Conservation (phyloP, 2,888 invertebrate species). For the Sericinus montela region DNA sequence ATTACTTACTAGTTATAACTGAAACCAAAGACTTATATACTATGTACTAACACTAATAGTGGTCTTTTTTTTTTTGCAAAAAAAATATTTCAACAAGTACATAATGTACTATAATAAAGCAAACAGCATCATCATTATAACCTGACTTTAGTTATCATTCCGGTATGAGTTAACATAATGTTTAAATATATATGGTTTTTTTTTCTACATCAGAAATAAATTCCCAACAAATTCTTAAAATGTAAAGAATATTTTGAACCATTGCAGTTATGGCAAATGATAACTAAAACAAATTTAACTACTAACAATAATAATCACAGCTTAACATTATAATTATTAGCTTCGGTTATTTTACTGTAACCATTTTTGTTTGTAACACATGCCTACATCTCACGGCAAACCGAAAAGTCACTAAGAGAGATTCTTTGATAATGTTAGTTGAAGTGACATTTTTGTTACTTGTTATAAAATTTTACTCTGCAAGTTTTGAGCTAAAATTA, state of each 20-base stretch:
- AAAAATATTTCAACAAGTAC: not conserved
- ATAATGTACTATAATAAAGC: not conserved
- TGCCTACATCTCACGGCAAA: not conserved
- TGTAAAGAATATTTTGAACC: slow-evolving; percentile 21
- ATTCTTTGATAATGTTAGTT: slow-evolving; percentile 22
- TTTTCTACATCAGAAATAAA: not conserved
- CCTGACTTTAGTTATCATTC: not conserved
- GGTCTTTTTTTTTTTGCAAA: slow-evolving; percentile 12
- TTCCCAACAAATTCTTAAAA: not conserved
- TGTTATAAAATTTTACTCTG: no score
- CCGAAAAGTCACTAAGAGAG: slow-evolving; percentile 20
- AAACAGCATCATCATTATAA: not conserved
- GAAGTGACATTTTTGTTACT: slow-evolving; percentile 21
- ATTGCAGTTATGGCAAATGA: slow-evolving; percentile 44
- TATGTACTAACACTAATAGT: slow-evolving; percentile 5
- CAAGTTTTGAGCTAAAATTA: no score
- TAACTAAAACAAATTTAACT: slow-evolving; percentile 31
- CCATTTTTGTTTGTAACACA: not conserved
- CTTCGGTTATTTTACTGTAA: not conserved
- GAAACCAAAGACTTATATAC: slow-evolving; percentile 24
- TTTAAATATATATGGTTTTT: not conserved
- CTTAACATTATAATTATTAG: slow-evolving; percentile 9
- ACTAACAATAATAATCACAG: slow-evolving; percentile 70
- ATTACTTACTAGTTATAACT: slow-evolving; percentile 22
- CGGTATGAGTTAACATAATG: not conserved